Evolutionary conservation across 2,797 vertebrate genomes (phyloP).

Genomic region (Perodicticus potto): DNA sequence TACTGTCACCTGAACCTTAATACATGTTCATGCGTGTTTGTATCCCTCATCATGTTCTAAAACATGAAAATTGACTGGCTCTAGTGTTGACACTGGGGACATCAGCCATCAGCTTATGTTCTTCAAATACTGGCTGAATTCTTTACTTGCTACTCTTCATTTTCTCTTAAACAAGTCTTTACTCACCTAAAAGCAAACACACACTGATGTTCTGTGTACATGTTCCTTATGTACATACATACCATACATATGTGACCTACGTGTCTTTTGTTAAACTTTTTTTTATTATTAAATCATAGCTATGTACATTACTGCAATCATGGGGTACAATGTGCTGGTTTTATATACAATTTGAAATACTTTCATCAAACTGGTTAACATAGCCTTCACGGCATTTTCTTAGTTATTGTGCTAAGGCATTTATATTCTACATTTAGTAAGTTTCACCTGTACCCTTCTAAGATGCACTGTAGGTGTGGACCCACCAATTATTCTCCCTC

Average conservation of each 20-base stretch:
- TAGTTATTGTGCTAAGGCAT: too few species aligned
- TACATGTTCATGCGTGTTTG: background rate
- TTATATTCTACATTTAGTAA: too few species aligned
- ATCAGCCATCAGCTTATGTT: background rate
- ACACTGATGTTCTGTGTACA: background rate
- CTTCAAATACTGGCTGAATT: conserved; percentile 33
- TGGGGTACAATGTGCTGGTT: too few species aligned
- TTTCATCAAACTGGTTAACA: too few species aligned
- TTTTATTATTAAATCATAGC: too few species aligned
- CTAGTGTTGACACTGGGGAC: background rate
- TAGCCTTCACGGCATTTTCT: too few species aligned
- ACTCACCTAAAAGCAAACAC: background rate
- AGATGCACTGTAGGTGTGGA: too few species aligned
- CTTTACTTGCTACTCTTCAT: background rate
- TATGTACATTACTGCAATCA: too few species aligned
- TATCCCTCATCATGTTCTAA: background rate
- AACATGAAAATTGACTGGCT: background rate
- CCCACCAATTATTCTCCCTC: too few species aligned
- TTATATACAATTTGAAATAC: too few species aligned
- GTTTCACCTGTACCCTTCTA: too few species aligned
- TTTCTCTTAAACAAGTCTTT: background rate
- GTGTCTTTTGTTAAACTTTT: too few species aligned
- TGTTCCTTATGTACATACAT: background rate
- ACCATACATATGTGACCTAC: background rate
- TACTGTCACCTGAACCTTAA: background rate